A percentile compares a stretch with the other conserved stretches of the same genome.
These are phyloP conservation scores for Drosophila mercatorum DNA, from an alignment of 2,888 invertebrate genomes.

Conservation along the genomic window DNA sequence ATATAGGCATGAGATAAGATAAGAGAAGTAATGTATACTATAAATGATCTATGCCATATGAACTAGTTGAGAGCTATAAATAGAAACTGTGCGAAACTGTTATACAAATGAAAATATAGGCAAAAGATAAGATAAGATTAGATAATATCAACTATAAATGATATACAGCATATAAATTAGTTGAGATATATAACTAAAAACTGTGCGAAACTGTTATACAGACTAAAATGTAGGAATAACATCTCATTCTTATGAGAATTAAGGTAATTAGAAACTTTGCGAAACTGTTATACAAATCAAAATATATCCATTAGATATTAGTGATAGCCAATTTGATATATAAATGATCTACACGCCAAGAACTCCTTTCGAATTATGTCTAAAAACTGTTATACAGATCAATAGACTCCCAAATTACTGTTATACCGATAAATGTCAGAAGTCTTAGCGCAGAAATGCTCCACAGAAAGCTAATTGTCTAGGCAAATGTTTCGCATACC, in stretches of 20 bases:
- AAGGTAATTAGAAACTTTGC: too few species aligned
- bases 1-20: neutral
- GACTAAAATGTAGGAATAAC: too few species aligned
- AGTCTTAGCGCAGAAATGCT: neutral
- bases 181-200: neutral
- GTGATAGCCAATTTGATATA: neutral
- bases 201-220: neutral
- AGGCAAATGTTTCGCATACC: slow-evolving; percentile 36
- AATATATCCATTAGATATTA: too few species aligned
- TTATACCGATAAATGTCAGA: neutral
- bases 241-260: too few species aligned
- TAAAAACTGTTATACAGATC: neutral
- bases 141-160: neutral
- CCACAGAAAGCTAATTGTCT: slow-evolving; percentile 5
- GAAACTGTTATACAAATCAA: too few species aligned
- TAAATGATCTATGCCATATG: too few species aligned
- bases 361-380: neutral
- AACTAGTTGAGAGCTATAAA: too few species aligned
- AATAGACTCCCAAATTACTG: neutral
- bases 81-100: neutral
- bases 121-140: neutral
- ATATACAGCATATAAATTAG: neutral
- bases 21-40: too few species aligned
- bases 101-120: neutral
- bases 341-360: neutral